Percentiles rank a stretch among this genome's conserved stretches.
phyloP scores from a whole-genome alignment of 2,888 invertebrate species.

The Smittia aterrima region DNA sequence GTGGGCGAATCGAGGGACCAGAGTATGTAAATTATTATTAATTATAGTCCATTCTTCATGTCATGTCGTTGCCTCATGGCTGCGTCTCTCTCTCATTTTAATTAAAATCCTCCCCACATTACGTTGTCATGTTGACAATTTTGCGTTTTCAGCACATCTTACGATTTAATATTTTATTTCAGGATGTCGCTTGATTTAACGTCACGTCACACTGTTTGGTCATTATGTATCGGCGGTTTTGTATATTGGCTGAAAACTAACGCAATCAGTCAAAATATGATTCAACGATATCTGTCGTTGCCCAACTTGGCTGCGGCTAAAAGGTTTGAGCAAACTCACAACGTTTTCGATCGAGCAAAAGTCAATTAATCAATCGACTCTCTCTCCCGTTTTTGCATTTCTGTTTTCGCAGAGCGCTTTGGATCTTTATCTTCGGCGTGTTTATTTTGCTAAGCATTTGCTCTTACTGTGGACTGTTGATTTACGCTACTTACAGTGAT shows the following conservation, averaged over 20 bases:
- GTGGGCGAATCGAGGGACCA: slow-evolving; percentile 62
- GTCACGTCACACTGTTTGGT: slow-evolving; percentile 71
- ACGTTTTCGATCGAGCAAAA: neutral
- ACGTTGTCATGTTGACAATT: slow-evolving; percentile 8
- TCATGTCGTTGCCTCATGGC: neutral
- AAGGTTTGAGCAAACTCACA: slow-evolving; percentile 52
- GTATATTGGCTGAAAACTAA: slow-evolving; percentile 71
- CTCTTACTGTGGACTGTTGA: slow-evolving; percentile 80
- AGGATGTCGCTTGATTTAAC: slow-evolving; percentile 64
- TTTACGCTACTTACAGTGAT: slow-evolving; percentile 78
- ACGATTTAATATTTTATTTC: too few species aligned
- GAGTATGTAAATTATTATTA: slow-evolving; percentile 52
- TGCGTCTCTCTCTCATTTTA: neutral
- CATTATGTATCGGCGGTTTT: slow-evolving; percentile 62
- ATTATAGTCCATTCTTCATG: slow-evolving; percentile 28
- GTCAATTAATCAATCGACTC: slow-evolving; percentile 18
- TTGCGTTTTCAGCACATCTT: slow-evolving; percentile 57
- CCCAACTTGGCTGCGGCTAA: slow-evolving; percentile 63
- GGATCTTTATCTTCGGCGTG: slow-evolving; percentile 76
- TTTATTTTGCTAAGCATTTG: slow-evolving; percentile 71
- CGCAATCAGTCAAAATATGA: slow-evolving; percentile 75
- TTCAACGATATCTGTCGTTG: slow-evolving; percentile 71
- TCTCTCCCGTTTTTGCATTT: neutral
- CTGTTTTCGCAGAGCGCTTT: slow-evolving; percentile 49
- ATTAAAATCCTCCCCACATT: slow-evolving; percentile 1